phyloP scores from a whole-genome alignment of 2,888 invertebrate genomes.

The Drosophila austrosaltans region DNA sequence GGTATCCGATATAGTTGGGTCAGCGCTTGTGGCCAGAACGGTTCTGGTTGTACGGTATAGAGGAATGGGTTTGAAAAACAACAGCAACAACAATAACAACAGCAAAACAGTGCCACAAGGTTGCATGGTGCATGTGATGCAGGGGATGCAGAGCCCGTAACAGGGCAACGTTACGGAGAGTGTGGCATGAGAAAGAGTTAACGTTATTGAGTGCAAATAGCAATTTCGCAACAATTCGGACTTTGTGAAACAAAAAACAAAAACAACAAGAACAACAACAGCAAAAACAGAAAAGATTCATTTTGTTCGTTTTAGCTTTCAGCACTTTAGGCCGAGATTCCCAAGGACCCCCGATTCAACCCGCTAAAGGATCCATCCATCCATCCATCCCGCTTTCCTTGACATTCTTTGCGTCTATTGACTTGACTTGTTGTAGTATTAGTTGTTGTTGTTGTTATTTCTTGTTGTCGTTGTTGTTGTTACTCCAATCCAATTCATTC shows the following conservation, averaged over 20 bases:
- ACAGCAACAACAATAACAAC: neutral
- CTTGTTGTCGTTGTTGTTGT: conserved; percentile 10
- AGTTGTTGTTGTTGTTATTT: conserved; percentile 12
- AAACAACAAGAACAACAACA: neutral
- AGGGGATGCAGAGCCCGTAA: neutral
- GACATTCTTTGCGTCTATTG: conserved; percentile 56
- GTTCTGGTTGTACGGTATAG: conserved; percentile 77
- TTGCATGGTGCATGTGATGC: conserved; percentile 8
- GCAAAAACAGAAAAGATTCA: conserved; percentile 35
- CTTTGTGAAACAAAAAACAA: conserved; percentile 20
- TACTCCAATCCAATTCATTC: conserved; percentile 26
- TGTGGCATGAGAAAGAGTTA: conserved; percentile 29
- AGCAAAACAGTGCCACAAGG: neutral
- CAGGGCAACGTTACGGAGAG: too few relatives aligned
- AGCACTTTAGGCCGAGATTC: conserved; percentile 75
- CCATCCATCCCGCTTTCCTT: conserved; percentile 31
- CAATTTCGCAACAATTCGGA: conserved; percentile 80
- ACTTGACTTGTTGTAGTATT: conserved; percentile 46
- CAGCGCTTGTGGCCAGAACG: conserved; percentile 83
- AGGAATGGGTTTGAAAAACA: neutral
- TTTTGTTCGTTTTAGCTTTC: conserved; percentile 72
- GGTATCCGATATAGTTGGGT: conserved; percentile 82
- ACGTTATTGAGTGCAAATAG: conserved; percentile 83
- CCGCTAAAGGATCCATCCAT: conserved; percentile 2
- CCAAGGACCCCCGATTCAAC: neutral